Percentiles rank a stretch among this genome's conserved stretches.
phyloP scores from a whole-genome alignment of 2,113 vertebrate species.

The Copsychus sechellarum region DNA sequence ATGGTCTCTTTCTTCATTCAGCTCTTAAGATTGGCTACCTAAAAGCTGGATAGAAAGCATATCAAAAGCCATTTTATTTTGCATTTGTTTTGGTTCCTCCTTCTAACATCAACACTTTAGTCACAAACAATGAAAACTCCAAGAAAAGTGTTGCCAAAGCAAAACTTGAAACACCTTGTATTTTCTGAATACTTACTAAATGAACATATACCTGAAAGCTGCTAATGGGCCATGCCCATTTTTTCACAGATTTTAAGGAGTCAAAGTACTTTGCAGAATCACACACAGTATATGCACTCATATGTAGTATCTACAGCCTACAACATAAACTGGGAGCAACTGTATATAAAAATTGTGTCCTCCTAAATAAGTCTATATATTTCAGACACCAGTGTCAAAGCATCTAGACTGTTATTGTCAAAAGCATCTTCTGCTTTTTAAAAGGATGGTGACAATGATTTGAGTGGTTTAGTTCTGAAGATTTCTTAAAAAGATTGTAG shows the following conservation, averaged over 20 bases:
- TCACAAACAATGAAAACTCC: not conserved
- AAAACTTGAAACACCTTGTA: not conserved
- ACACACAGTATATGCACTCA: not conserved
- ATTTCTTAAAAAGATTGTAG: not conserved
- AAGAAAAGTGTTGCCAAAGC: not conserved
- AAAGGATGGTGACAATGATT: not conserved
- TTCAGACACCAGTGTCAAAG: not conserved
- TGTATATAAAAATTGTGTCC: not conserved
- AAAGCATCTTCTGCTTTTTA: not conserved
- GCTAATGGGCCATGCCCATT: not conserved
- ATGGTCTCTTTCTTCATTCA: conserved; percentile 14
- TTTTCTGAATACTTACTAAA: not conserved
- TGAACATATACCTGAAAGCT: not conserved
- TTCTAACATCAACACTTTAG: not conserved
- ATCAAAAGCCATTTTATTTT: not conserved
- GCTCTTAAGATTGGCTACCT: not conserved
- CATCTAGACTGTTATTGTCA: not conserved
- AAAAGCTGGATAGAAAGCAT: not conserved
- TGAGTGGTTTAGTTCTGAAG: not conserved
- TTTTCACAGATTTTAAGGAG: not conserved
- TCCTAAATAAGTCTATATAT: not conserved
- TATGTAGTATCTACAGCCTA: not conserved
- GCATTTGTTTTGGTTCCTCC: not conserved
- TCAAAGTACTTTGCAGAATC: not conserved
- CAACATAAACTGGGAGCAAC: not conserved